phyloP scores from a whole-genome alignment of 2,888 invertebrate genomes.

The Scelioninae gen. 2 region DNA sequence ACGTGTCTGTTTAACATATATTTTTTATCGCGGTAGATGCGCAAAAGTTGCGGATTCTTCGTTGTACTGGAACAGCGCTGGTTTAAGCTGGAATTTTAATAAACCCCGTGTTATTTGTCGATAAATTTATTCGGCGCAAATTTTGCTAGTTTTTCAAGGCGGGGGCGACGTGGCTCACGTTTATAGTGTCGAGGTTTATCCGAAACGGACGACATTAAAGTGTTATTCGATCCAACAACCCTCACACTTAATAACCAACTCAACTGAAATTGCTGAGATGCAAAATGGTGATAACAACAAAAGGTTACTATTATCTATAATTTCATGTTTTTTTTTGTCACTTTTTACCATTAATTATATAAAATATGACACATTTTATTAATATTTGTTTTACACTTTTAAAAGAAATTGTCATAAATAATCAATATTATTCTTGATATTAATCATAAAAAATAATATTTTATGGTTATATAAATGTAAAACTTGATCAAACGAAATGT shows the following conservation, averaged over 20 bases:
- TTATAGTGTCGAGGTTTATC: conserved; percentile 11
- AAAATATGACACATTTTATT: no score
- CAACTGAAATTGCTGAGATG: conserved; percentile 21
- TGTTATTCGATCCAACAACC: conserved; percentile 33
- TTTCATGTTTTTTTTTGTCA: no score
- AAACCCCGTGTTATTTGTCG: not conserved
- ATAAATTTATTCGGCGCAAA: not conserved
- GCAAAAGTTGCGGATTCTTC: conserved; percentile 1
- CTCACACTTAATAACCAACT: conserved; percentile 21
- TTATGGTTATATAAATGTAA: no score
- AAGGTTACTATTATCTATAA: conserved; percentile 5
- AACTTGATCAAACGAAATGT: no score
- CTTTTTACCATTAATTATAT: no score
- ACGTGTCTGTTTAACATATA: conserved; percentile 24
- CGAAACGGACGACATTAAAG: conserved; percentile 24
- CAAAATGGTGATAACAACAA: conserved; percentile 16
- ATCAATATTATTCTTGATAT: no score
- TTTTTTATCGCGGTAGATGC: conserved; percentile 1
- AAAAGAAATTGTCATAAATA: no score
- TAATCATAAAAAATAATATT: no score
- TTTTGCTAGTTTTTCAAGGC: not conserved
- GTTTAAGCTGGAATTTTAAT: conserved; percentile 5
- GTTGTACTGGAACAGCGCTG: not conserved
- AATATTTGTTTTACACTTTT: no score
- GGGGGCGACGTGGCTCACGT: not conserved